Evolutionary conservation across 2,888 invertebrate species (phyloP).

Genomic region (Eremobia ochroleuca): DNA sequence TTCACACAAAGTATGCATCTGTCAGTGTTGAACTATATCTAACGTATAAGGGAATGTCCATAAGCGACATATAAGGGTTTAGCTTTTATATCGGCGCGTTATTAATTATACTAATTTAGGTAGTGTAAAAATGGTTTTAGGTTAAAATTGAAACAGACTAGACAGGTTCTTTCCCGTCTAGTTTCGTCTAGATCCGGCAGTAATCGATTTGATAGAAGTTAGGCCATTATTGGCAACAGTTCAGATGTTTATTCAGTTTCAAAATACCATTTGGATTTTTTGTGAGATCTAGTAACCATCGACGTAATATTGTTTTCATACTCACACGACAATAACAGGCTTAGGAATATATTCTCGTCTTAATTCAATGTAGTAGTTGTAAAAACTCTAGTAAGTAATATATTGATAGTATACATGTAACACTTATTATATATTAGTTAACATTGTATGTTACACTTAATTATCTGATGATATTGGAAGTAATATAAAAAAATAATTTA

Average conservation of each 20-base stretch:
- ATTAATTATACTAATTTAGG: neutral
- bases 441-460: neutral
- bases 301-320: neutral
- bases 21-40: neutral
- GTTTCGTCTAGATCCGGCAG: neutral
- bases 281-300: neutral
- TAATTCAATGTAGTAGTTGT: neutral
- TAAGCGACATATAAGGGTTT: neutral
- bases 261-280: neutral
- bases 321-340: neutral
- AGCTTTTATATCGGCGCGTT: neutral
- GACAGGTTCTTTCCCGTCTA: neutral
- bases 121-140: neutral
- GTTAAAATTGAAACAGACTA: neutral
- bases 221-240: neutral
- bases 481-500: neutral
- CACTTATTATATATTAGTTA: neutral
- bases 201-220: neutral
- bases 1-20: neutral
- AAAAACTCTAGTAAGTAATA: neutral
- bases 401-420: neutral
- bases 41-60: neutral
- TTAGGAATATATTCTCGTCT: neutral
- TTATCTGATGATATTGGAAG: constrained; percentile 29
- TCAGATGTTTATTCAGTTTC: neutral